These are phyloP conservation scores for Festucalex cinctus DNA, from an alignment of 2,113 vertebrate species.

Conservation along the genomic window DNA sequence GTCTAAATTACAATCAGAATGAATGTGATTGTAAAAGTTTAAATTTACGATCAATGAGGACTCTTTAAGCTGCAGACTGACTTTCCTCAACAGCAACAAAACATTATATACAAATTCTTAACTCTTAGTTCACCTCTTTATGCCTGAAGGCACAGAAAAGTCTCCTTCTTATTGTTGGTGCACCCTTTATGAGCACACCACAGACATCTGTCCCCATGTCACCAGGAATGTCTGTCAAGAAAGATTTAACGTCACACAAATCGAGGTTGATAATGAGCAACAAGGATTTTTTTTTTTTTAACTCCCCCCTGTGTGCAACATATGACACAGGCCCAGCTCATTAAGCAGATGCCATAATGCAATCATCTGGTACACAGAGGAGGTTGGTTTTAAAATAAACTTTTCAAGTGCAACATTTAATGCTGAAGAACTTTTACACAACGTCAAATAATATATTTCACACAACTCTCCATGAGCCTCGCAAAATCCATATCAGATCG, in stretches of 20 bases:
- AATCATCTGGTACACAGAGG: slow-evolving; percentile 68
- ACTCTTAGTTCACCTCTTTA: slow-evolving; percentile 39
- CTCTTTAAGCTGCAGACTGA: slow-evolving; percentile 21
- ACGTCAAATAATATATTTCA: slow-evolving; percentile 35
- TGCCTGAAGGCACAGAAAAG: slow-evolving; percentile 32
- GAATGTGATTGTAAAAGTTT: too few species aligned
- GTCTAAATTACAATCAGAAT: too few species aligned
- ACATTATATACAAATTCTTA: not conserved
- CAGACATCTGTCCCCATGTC: slow-evolving; percentile 70
- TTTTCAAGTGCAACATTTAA: slow-evolving; percentile 66
- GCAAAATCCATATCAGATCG: not conserved
- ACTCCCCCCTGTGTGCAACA: slow-evolving; percentile 68
- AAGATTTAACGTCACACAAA: slow-evolving; percentile 72
- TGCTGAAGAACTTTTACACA: slow-evolving; percentile 68
- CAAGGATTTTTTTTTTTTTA: slow-evolving; percentile 61
- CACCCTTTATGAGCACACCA: slow-evolving; percentile 51
- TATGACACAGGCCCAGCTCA: slow-evolving; percentile 73
- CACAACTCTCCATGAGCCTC: not conserved
- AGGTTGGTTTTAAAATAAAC: slow-evolving; percentile 67
- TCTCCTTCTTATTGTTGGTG: slow-evolving; percentile 29
- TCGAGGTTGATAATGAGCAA: slow-evolving; percentile 71
- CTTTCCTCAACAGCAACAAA: slow-evolving; percentile 14
- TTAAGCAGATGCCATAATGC: slow-evolving; percentile 74
- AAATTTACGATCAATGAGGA: not conserved
- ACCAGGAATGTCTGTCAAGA: slow-evolving; percentile 69